Evolutionary conservation across 2,888 invertebrate genomes (phyloP), one percentile per base, ranked within the genome.

Genomic region (Aphidius colemani): DNA sequence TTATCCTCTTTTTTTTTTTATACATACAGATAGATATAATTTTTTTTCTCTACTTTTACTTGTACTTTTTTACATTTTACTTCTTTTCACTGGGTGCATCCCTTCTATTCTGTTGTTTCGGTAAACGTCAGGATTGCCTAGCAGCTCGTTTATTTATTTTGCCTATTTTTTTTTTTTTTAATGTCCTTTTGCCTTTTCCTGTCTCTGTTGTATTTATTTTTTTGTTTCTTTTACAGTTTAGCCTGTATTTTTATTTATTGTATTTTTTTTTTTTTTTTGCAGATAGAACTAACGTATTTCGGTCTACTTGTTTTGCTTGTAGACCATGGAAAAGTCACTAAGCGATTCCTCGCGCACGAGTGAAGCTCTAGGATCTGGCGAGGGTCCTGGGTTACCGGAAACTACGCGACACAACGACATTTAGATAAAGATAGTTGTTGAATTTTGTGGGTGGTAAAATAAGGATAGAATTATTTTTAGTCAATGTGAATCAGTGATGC

Each of bases 41-140:
- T 49, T 59, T 53, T 43, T 18, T 48, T 11, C 49, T 41, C 41
- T 30, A 51, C 53, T 59, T 59, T 58, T 53, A 46, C 46, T 57
- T 57, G 46, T 57, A 45, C 13, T 48, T 13, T 48, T 13, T 13
- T 3, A n/a, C 30, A 46, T 30, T 46, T 57, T 57, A 50, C 51
- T 65, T 45, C 49, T 50, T 44, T 11, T 51, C n/a, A 59, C 8
- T 48, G 43, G n/a, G n/a, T 59, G 45, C 44, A 59, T 63, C 58
- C 44, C 53, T 67, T 64, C 49, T 48, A 10, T 7, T 49, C 46
- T 66, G 68, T 65, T 69, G 67, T 70, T 70, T 67, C 67, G 67
- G 67, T 65, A 69, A 70, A 69, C 66, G 69, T 67, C 63, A 63
- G 55, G 67, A 67, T 70, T 66, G 65, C 59, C 67, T 69, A 66